A percentile compares a stretch with the other conserved stretches of the same genome.
phyloP scores from a whole-genome alignment of 2,797 vertebrate genomes.

The Gadopsis marmoratus region DNA sequence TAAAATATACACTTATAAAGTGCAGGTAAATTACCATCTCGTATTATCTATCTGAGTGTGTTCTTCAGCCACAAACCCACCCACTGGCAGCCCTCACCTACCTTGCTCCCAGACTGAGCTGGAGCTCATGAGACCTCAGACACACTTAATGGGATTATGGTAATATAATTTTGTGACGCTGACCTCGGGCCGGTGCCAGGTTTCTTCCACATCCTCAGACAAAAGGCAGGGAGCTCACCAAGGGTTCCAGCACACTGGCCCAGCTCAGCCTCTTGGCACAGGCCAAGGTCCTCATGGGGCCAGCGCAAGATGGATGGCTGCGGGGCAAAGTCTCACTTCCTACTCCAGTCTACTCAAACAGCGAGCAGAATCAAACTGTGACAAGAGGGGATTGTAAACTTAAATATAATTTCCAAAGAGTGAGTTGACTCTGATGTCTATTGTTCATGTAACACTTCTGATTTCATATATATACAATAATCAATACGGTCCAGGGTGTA shows the following conservation, averaged over 20 bases:
- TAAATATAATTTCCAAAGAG: constrained; percentile 32
- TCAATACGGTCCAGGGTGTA: constrained; percentile 41
- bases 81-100: constrained; percentile 64
- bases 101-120: constrained; percentile 72
- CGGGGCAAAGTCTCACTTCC: constrained; percentile 75
- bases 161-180: constrained; percentile 87
- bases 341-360: constrained; percentile 47
- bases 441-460: constrained; percentile 17
- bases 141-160: constrained; percentile 89
- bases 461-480: constrained; percentile 29
- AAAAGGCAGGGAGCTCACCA: constrained; percentile 78
- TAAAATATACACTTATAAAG: constrained; percentile 9
- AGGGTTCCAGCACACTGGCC: constrained; percentile 73
- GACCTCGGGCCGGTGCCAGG: constrained; percentile 84
- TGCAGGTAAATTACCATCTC: constrained; percentile 26
- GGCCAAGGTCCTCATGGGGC: constrained; percentile 70
- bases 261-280: constrained; percentile 75
- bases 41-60: constrained; percentile 28
- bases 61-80: constrained; percentile 42
- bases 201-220: constrained; percentile 83
- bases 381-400: constrained; percentile 29
- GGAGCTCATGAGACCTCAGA: constrained; percentile 83
- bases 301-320: constrained; percentile 75
- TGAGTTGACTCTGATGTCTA: neutral
- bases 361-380: constrained; percentile 49